These are phyloP conservation scores for Amia ocellicauda DNA, from an alignment of 2,113 vertebrate genomes.

Conservation along the genomic window DNA sequence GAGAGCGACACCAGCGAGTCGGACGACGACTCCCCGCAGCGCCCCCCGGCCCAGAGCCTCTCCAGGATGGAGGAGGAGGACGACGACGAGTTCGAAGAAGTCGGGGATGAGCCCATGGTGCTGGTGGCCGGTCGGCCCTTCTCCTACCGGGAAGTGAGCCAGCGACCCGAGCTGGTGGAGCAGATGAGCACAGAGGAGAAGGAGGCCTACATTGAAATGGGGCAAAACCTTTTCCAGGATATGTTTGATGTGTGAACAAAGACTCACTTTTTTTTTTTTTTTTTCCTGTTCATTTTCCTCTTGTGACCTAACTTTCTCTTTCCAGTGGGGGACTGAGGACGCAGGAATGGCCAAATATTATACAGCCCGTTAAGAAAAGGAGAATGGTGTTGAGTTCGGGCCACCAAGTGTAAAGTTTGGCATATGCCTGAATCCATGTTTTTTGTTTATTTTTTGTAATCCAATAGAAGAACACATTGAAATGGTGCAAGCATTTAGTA, in stretches of 20 bases:
- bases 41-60: constrained; percentile 4
- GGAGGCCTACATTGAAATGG: constrained; percentile 94
- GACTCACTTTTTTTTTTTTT: background rate
- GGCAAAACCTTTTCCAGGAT: constrained; percentile 89
- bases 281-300: background rate
- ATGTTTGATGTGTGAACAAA: constrained; percentile 63
- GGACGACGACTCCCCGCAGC: constrained; percentile 76
- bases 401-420: too few relatives aligned
- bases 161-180: constrained; percentile 87
- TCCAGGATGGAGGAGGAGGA: constrained; percentile 65
- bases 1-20: constrained; percentile 98
- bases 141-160: constrained; percentile 88
- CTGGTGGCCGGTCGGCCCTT: constrained; percentile 80
- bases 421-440: too few relatives aligned
- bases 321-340: too few relatives aligned
- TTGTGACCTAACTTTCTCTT: background rate
- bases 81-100: constrained; percentile 90
- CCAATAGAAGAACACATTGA: too few relatives aligned
- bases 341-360: too few relatives aligned
- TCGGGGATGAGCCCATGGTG: constrained; percentile 79
- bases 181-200: constrained; percentile 94
- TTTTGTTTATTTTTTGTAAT: too few relatives aligned
- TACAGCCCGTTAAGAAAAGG: too few relatives aligned
- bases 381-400: too few relatives aligned
- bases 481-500: too few relatives aligned